phyloP scores from a whole-genome alignment of 2,888 invertebrate genomes.

The Creontiades dilutus region DNA sequence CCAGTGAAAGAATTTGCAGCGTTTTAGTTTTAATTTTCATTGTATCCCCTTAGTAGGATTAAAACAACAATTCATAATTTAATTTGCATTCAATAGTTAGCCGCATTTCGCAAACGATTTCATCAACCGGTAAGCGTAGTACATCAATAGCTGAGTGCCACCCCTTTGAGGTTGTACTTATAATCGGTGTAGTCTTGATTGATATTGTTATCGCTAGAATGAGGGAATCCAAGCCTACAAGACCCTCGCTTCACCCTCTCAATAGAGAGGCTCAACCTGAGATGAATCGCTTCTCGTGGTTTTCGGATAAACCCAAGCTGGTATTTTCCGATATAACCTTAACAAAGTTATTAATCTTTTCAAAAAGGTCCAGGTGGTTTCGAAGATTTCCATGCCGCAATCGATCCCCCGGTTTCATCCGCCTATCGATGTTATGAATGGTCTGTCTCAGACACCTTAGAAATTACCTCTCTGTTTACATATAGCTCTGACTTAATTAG shows the following conservation, averaged over 20 bases:
- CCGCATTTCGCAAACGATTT: too few species aligned
- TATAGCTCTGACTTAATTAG: conserved; percentile 62
- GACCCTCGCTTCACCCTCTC: not conserved
- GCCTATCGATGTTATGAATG: conserved; percentile 62
- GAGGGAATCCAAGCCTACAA: not conserved
- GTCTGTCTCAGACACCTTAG: conserved; percentile 63
- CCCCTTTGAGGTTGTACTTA: not conserved
- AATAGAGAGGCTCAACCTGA: not conserved
- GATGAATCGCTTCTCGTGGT: conserved; percentile 13
- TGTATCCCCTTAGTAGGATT: too few species aligned
- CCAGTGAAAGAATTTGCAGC: too few species aligned
- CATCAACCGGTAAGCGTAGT: too few species aligned
- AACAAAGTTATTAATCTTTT: conserved; percentile 62
- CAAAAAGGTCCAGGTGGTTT: conserved; percentile 54
- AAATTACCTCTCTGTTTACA: conserved; percentile 62
- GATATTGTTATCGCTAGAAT: not conserved
- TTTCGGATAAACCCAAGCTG: conserved; percentile 1
- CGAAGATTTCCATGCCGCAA: conserved; percentile 33
- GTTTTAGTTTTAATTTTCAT: too few species aligned
- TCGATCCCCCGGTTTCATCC: conserved; percentile 2
- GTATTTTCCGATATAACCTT: conserved; percentile 44
- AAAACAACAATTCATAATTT: too few species aligned
- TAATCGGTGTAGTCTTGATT: not conserved
- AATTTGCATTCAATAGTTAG: too few species aligned
- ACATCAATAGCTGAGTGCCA: too few species aligned